Percentiles rank a stretch among this genome's conserved stretches.
Conservation (phyloP, 2,888 invertebrate species). For the Steinernema hermaphroditum region DNA sequence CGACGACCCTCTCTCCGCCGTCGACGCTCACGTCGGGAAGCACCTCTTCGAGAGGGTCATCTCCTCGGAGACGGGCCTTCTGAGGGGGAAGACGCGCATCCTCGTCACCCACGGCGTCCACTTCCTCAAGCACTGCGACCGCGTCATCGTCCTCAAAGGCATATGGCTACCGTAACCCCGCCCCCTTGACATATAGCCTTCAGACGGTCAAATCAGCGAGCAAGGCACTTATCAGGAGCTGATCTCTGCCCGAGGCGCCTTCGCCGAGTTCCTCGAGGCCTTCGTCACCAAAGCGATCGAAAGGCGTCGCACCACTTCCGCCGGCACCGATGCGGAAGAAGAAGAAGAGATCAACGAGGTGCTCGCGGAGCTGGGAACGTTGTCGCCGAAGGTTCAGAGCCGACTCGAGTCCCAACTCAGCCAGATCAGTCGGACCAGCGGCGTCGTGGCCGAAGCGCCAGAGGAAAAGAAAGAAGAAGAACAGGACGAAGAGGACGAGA, state of each 20-base stretch:
- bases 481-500: background rate
- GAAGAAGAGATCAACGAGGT: slow-evolving; percentile 62
- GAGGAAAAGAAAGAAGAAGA: slow-evolving; percentile 72
- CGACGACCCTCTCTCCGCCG: slow-evolving; percentile 92
- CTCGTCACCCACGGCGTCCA: slow-evolving; percentile 94
- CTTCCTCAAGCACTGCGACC: slow-evolving; percentile 86
- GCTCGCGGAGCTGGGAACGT: slow-evolving; percentile 57
- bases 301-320: slow-evolving; percentile 56
- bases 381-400: slow-evolving; percentile 54
- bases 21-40: slow-evolving; percentile 94
- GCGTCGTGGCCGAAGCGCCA: slow-evolving; percentile 77
- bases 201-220: slow-evolving; percentile 83
- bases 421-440: slow-evolving; percentile 29
- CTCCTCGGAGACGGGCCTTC: slow-evolving; percentile 67
- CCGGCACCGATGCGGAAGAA: slow-evolving; percentile 30
- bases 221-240: slow-evolving; percentile 86
- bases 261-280: slow-evolving; percentile 71
- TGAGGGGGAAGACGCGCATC: slow-evolving; percentile 75
- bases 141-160: slow-evolving; percentile 83
- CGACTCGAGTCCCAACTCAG: slow-evolving; percentile 55
- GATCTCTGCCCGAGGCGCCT: slow-evolving; percentile 76
- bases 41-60: slow-evolving; percentile 93
- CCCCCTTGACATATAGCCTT: background rate
- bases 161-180: slow-evolving; percentile 37
- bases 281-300: slow-evolving; percentile 69